These are phyloP conservation scores for Drosophila arawakana DNA, from an alignment of 1,140 invertebrate genomes.

Conservation along the genomic window DNA sequence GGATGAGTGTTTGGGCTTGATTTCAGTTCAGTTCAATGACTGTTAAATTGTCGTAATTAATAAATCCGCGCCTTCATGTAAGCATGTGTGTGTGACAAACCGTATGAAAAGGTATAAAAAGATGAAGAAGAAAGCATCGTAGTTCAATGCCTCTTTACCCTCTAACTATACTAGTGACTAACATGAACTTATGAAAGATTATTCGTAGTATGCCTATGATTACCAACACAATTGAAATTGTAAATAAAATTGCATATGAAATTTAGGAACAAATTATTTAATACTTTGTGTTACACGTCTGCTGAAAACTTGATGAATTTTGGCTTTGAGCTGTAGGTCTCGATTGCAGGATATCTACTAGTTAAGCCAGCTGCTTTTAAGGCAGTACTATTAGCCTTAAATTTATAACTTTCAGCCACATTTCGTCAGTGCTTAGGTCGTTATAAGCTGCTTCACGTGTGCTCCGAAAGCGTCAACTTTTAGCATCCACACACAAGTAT, in stretches of 20 bases:
- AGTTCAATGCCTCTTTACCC: slow-evolving; percentile 1
- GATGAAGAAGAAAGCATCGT: no score
- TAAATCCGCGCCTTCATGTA: slow-evolving; percentile 24
- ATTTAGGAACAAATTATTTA: no score
- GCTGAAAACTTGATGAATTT: no score
- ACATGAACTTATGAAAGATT: no score
- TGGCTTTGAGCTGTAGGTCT: no score
- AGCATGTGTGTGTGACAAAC: slow-evolving; percentile 11
- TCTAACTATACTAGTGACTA: no score
- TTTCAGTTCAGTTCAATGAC: slow-evolving; percentile 66
- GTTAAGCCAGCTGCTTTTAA: not conserved
- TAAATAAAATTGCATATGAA: no score
- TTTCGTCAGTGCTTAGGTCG: slow-evolving; percentile 13
- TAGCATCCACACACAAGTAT: not conserved
- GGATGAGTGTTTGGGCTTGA: slow-evolving; percentile 30
- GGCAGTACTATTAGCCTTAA: not conserved
- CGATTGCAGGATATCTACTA: no score
- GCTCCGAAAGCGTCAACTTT: slow-evolving; percentile 33
- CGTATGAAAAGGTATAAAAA: not conserved
- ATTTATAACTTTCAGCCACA: slow-evolving; percentile 7
- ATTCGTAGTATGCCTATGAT: no score
- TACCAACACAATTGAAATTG: no score
- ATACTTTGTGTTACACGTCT: no score
- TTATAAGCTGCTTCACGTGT: slow-evolving; percentile 28
- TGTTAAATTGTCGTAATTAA: slow-evolving; percentile 73